These are phyloP conservation scores for Tetraodon nigroviridis DNA, from an alignment of 2,113 vertebrate genomes.

Conservation along the genomic window DNA sequence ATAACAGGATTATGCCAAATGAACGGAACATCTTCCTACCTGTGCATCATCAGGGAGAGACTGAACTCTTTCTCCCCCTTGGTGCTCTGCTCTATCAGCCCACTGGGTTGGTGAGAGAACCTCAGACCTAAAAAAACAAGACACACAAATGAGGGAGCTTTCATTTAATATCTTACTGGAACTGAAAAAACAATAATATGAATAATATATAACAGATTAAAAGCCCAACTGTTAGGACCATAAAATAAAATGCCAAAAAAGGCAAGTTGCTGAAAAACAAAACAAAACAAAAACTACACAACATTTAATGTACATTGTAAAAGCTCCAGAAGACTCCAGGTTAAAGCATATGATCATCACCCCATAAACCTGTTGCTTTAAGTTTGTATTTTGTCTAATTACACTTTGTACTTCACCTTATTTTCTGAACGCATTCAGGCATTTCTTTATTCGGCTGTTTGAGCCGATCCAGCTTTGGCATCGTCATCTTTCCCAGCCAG, in stretches of 20 bases:
- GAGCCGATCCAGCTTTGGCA: constrained; percentile 57
- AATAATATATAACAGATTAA: too few relatives aligned
- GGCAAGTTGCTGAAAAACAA: too few relatives aligned
- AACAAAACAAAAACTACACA: too few relatives aligned
- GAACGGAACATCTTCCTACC: constrained; percentile 53
- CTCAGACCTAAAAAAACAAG: constrained; percentile 62
- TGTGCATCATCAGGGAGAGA: constrained; percentile 60
- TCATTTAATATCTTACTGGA: neutral
- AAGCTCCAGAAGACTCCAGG: too few relatives aligned
- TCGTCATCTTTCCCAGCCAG: constrained; percentile 67
- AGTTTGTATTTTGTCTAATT: neutral
- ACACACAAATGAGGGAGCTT: constrained; percentile 22
- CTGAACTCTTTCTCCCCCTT: constrained; percentile 50
- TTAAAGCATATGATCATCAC: too few relatives aligned
- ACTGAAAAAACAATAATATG: too few relatives aligned
- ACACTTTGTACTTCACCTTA: constrained; percentile 53
- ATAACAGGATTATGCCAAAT: neutral
- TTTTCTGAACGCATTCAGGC: constrained; percentile 43
- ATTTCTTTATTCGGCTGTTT: constrained; percentile 63
- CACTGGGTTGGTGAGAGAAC: constrained; percentile 50
- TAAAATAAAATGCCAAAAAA: too few relatives aligned
- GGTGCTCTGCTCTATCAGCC: constrained; percentile 64
- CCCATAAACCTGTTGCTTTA: neutral
- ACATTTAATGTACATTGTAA: too few relatives aligned
- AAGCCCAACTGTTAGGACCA: too few relatives aligned